Base-by-base conservation (phyloP, 2,888 invertebrate genomes). In the Ophion ventricosus region DNA sequence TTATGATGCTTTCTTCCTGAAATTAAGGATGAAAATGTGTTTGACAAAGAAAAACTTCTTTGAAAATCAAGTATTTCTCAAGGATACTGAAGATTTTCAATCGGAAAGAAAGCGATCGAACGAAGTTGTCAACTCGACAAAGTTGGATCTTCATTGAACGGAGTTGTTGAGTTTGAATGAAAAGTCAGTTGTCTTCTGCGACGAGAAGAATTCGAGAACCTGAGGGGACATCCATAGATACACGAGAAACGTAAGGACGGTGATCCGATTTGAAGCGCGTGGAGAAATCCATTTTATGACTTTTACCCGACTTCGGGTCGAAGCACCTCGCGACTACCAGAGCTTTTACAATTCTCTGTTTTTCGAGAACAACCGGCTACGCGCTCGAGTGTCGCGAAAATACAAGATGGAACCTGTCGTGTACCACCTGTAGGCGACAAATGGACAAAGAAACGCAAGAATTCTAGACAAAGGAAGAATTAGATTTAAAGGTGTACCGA, bases 231-330 rank as follows among this genome's bases (percentile, higher is more conserved):
- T 80, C 75, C 67, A 76, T 56, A 80, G 64, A 74, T 76, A 76
- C 72, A 43, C 10, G 80, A 72, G 76, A 40, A 72, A 43, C 66
- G 61, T 14, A 67, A 80, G 49, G 56, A 64, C 70, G 17, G 63
- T 26, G 72, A 75, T 35, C 72, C 75, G 57, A 66, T 72, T 72
- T 66, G 54, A 77, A 77, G 35, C 88, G 89, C 87, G 87, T 88
- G 87, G 89, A 79, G 88, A 89, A 91, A 91, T 91, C 91, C 90
- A 90, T 91, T 90, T 89, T 89, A 89, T 87, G 86, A 87, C 87
- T 85, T 88, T 83, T 87, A 86, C 87, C 66, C 20, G 29, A 35
- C 29, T 64, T 40, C 26, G 25, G 25, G 14, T 25, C 17, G 17
- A 11, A 17, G 17, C 17, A 26, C 63, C 43, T 25, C 49, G 49